Evolutionary conservation across 2,888 invertebrate species (phyloP), one percentile per base, ranked within the genome.

Genomic region (Clostera curtula): DNA sequence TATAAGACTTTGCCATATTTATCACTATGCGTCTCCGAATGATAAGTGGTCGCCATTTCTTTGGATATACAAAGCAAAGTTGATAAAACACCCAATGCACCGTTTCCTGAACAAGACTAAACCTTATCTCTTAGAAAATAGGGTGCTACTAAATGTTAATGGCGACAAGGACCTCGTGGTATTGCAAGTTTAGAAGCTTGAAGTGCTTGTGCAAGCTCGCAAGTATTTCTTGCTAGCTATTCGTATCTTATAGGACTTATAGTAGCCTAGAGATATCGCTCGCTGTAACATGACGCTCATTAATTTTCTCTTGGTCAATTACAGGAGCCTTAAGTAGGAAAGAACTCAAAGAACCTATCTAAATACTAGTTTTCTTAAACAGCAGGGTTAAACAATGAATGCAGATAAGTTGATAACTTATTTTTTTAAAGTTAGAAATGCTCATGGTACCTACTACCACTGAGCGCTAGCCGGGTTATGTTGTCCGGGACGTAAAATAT

Each of bases 11-110:
- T 35, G 24, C 38, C 28, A 29, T 46, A 55, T 56, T 56, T 54
- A 56, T 56, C 44, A 48, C 20, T 9, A 30, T 19, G 30, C 46
- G 27, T 25, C 37, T 19, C 36, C 24, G 39, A 40, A 58, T 59
- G 56, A 58, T 55, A 58, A 58, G 57, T 58, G 43, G 56, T 36
- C 32, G 31, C 47, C 32, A 49, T 58, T 57, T 57, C 57, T 57
- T 58, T 45, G 37, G 42, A 41, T 34, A 34, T 25, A 40, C 10
- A 34, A 19, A 14, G 30, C 48, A 25, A 45, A 25, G 4, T n/a
- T 27, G n/a, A 25, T 2, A 5, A n/a, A 25, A 10, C 25, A 13
- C 1, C 7, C 2, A 1, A 1, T 13, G 16, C 8, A 18, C 1
- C n/a, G 2, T 1, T 8, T n/a, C 4, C 6, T 6, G 8, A n/a